These are phyloP conservation scores for Hecatera dysodea DNA, from an alignment of 2,888 invertebrate genomes.

Conservation along the genomic window DNA sequence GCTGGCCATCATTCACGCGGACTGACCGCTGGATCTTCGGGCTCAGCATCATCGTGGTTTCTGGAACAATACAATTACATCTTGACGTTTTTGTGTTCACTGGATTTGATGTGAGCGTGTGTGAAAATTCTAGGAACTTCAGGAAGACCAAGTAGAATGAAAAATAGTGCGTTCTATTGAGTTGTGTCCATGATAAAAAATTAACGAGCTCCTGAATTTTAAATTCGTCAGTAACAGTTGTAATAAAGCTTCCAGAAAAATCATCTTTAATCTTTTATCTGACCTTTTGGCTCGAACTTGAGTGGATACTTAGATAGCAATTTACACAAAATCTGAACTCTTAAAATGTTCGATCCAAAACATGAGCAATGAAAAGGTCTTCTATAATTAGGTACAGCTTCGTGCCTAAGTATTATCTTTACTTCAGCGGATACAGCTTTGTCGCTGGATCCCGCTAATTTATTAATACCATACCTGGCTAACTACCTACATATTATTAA, in stretches of 20 bases:
- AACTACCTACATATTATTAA: constrained; percentile 16
- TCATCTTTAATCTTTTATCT: constrained; percentile 10
- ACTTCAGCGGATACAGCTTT: constrained; percentile 24
- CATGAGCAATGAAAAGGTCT: constrained; percentile 21
- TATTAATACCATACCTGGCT: constrained; percentile 32
- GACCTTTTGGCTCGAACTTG: constrained; percentile 23
- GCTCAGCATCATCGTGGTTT: constrained; percentile 91
- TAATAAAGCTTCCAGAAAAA: neutral
- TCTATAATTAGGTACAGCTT: constrained; percentile 29
- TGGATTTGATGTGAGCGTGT: neutral
- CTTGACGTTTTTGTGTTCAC: neutral
- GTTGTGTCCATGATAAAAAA: neutral
- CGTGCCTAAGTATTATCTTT: constrained; percentile 31
- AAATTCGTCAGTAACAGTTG: neutral
- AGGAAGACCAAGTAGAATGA: neutral
- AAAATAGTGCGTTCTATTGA: neutral
- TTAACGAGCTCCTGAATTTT: neutral
- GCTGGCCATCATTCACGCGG: constrained; percentile 96
- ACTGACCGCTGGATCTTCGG: constrained; percentile 96
- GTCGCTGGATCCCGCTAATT: constrained; percentile 24
- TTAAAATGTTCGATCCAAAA: constrained; percentile 2
- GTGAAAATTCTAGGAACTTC: neutral
- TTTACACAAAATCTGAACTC: constrained; percentile 9
- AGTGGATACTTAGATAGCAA: neutral
- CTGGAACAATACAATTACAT: constrained; percentile 37